phyloP scores from a whole-genome alignment of 2,888 invertebrate genomes.

The Neria commutata region DNA sequence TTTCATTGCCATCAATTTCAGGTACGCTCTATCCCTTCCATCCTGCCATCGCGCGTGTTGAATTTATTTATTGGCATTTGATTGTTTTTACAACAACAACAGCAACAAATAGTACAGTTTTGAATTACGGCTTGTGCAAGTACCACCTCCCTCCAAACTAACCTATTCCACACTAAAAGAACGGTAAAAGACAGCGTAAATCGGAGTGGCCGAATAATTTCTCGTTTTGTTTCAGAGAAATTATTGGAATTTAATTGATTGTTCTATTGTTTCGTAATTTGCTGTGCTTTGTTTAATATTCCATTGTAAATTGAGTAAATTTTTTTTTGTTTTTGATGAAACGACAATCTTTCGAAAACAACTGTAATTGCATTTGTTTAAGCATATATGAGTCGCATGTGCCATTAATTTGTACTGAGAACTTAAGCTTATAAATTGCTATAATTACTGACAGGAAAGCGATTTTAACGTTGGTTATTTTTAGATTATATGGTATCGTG shows the following conservation, averaged over 20 bases:
- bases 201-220: slow-evolving; percentile 52
- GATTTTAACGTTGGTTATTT: too few relatives aligned
- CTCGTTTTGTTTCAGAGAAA: slow-evolving; percentile 45
- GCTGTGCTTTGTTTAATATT: slow-evolving; percentile 5
- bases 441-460: too few relatives aligned
- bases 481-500: too few relatives aligned
- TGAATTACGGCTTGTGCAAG: too few relatives aligned
- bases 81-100: slow-evolving; percentile 8
- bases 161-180: slow-evolving; percentile 8
- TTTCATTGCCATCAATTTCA: background rate
- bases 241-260: slow-evolving; percentile 55
- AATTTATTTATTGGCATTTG: slow-evolving; percentile 11
- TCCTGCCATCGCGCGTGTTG: background rate
- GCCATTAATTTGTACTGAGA: too few relatives aligned
- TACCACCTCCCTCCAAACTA: slow-evolving; percentile 2
- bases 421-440: too few relatives aligned
- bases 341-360: too few relatives aligned
- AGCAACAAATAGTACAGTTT: too few relatives aligned
- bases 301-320: background rate
- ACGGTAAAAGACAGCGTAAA: slow-evolving; percentile 1
- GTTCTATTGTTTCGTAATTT: slow-evolving; percentile 51
- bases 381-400: slow-evolving; percentile 23
- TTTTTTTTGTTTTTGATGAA: too few relatives aligned
- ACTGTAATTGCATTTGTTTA: slow-evolving; percentile 52
- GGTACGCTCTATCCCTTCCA: too few relatives aligned